Conservation (phyloP, 2,888 invertebrate genomes). For the Molorchus minor region DNA sequence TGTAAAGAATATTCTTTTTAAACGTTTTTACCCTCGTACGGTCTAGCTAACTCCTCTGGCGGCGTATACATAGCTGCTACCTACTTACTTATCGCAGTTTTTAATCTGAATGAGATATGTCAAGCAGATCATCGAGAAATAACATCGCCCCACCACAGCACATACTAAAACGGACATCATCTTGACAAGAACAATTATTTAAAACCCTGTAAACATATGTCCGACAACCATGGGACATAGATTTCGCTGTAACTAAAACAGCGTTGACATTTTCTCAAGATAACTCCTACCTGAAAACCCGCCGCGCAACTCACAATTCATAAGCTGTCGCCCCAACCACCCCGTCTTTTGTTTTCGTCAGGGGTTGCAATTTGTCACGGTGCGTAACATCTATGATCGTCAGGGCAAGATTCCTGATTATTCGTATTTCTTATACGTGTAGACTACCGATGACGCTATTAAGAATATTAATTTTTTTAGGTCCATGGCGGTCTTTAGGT, state of each 20-base stretch:
- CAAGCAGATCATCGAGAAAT: background rate
- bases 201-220: slow-evolving; percentile 45
- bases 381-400: slow-evolving; percentile 12
- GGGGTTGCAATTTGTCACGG: slow-evolving; percentile 49
- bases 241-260: slow-evolving; percentile 33
- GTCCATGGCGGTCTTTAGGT: no score
- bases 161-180: slow-evolving; percentile 3
- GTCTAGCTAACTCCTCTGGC: no score
- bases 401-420: slow-evolving; percentile 6
- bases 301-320: slow-evolving; percentile 38
- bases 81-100: slow-evolving; percentile 1
- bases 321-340: slow-evolving; percentile 37
- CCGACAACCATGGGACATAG: slow-evolving; percentile 32
- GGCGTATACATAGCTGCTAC: no score
- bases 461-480: no score
- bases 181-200: slow-evolving; percentile 43
- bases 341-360: slow-evolving; percentile 38
- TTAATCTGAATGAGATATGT: background rate
- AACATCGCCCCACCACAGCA: background rate
- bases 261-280: slow-evolving; percentile 32
- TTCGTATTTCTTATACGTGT: slow-evolving; percentile 27
- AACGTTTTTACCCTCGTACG: no score
- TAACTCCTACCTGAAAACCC: slow-evolving; percentile 30
- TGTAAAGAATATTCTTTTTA: no score
- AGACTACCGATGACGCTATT: no score